Evolutionary conservation across 2,888 invertebrate species (phyloP), one percentile per base, ranked within the genome.

Genomic region (Listrodromus nycthemerus): DNA sequence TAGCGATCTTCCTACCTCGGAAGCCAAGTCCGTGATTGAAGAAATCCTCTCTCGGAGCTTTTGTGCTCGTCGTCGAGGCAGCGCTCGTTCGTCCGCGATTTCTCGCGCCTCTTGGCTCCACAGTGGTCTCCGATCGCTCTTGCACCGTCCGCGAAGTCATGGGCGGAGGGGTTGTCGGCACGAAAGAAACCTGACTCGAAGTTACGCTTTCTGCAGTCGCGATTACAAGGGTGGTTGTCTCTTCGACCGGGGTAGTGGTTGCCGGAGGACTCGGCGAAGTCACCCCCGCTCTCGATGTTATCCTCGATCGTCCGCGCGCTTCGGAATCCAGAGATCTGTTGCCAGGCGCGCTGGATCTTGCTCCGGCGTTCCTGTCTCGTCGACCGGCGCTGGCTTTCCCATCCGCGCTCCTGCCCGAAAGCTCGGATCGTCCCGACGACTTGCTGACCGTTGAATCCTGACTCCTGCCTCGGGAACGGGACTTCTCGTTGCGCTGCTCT

Each of bases 1-100:
- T 70, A 0, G 82, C 48, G 10, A 69, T 85, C 63, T 89, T 92
- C 16, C 93, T 87, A 4, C 92, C 92, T 3, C 93, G 87, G 79
- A 92, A 92, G 24, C 92, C 92, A 27, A 92, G 77, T 10, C 92
- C 92, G 24, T 90, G 89, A 86, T 93, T 92, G 61, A 92, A 91
- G 71, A 89, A 91, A 80, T 93, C 92, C 30, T 92, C 92, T 37
- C 89, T 89, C 5, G 85, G 79, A 1, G 84, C 76, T 73, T 81
- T 88, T 1, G 82, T n/a, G n/a, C 79, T 52, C 61, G 85, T n/a
- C 67, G 80, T 45, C 55, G 61, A 1, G 1, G 16, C 8, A 0
- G 41, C 13, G 2, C 69, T 55, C 10, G 67, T 24, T 55, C 61
- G 84, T 19, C 82, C 84, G 0, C 85, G 83, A 76, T 74, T 86